These are phyloP conservation scores for Chalcis sispes DNA, from an alignment of 2,888 invertebrate genomes.

Conservation along the genomic window DNA sequence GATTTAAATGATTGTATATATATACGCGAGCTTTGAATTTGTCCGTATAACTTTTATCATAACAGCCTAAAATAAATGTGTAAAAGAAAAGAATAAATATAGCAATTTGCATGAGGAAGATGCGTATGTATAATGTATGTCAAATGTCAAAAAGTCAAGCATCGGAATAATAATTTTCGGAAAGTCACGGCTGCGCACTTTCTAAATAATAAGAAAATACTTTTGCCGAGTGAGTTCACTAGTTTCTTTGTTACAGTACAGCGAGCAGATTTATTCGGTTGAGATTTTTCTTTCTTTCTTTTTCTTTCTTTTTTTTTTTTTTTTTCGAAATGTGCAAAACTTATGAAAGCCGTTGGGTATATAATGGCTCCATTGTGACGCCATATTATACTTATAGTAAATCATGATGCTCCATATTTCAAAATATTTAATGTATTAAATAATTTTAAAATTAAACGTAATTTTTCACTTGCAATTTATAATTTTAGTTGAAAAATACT, in stretches of 20 bases:
- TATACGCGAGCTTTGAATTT: not conserved
- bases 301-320: conserved; percentile 6
- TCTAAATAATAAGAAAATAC: conserved; percentile 46
- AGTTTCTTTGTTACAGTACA: conserved; percentile 31
- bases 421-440: not conserved
- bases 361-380: conserved; percentile 24
- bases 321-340: conserved; percentile 7
- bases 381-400: not conserved
- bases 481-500: no score
- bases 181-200: conserved; percentile 24
- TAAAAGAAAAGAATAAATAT: no score
- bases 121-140: not conserved
- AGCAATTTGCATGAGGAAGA: no score
- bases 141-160: conserved; percentile 28
- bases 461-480: no score
- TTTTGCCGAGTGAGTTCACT: not conserved
- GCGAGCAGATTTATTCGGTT: conserved; percentile 34
- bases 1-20: conserved; percentile 10
- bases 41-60: no score
- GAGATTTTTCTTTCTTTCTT: not conserved
- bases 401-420: conserved; percentile 22
- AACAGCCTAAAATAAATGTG: no score
- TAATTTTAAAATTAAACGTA: no score
- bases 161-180: conserved; percentile 23
- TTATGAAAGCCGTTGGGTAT: not conserved